Evolutionary conservation across 2,888 invertebrate genomes (phyloP).

Genomic region (Erpobdella octoculata): DNA sequence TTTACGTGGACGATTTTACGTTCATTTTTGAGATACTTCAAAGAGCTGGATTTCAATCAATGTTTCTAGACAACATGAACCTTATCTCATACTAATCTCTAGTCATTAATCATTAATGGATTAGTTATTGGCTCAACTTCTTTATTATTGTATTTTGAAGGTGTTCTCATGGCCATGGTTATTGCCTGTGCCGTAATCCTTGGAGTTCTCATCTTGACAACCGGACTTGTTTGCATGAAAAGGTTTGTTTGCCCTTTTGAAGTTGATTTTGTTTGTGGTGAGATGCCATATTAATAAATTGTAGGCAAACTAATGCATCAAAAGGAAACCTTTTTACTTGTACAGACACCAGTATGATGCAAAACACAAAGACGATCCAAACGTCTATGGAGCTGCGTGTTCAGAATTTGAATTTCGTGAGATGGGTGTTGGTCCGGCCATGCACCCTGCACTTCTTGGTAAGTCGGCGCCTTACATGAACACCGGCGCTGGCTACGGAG

Average conservation of each 20-base stretch:
- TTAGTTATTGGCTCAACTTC: neutral
- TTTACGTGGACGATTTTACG: too few relatives aligned
- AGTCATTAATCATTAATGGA: neutral
- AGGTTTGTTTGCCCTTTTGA: constrained; percentile 32
- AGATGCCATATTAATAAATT: neutral
- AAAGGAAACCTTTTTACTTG: neutral
- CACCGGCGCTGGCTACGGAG: neutral
- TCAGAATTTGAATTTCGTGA: constrained; percentile 33
- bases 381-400: constrained; percentile 28
- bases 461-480: neutral
- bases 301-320: neutral
- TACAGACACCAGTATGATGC: constrained; percentile 21
- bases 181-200: constrained; percentile 37
- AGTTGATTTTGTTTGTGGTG: neutral
- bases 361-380: constrained; percentile 29
- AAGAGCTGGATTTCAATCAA: too few relatives aligned
- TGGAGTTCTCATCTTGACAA: constrained; percentile 37
- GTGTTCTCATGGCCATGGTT: constrained; percentile 37
- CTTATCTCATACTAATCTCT: too few relatives aligned
- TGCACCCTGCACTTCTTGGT: constrained; percentile 3
- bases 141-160: constrained; percentile 29
- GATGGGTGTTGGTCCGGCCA: constrained; percentile 24
- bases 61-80: too few relatives aligned
- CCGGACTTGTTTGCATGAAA: constrained; percentile 37
- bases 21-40: too few relatives aligned